Percentiles rank a stretch among this genome's conserved stretches.
Evolutionary conservation across 2,113 vertebrate genomes (phyloP).

Genomic region (Equus quagga): DNA sequence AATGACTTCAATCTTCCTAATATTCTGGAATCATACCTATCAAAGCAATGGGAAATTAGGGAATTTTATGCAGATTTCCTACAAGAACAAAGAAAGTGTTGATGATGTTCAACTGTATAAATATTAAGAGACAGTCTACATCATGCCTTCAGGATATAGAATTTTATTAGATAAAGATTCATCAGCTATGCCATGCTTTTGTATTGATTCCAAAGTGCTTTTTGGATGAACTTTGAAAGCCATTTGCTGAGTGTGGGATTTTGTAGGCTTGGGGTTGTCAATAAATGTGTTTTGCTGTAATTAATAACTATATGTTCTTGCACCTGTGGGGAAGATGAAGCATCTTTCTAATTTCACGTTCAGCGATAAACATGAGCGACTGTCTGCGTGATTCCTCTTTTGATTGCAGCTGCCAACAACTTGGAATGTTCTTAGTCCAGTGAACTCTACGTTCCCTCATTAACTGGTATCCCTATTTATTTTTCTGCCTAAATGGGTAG

Average conservation of each 20-base stretch:
- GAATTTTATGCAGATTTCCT: not conserved
- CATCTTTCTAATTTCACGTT: conserved; percentile 79
- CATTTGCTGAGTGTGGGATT: conserved; percentile 80
- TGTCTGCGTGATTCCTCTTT: conserved; percentile 77
- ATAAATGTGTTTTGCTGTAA: conserved; percentile 82
- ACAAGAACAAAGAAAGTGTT: conserved; percentile 56
- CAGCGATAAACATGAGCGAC: conserved; percentile 80
- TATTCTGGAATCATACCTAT: not conserved
- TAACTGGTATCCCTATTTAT: conserved; percentile 61
- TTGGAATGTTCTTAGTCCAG: conserved; percentile 63
- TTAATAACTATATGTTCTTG: conserved; percentile 82
- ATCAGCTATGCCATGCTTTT: conserved; percentile 62
- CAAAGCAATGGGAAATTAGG: not conserved
- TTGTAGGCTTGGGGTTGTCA: conserved; percentile 75
- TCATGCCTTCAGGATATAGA: conserved; percentile 40
- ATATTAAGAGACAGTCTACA: conserved; percentile 55
- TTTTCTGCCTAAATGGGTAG: conserved; percentile 72
- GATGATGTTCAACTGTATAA: conserved; percentile 39
- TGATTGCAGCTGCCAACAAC: conserved; percentile 80
- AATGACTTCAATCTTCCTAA: not conserved
- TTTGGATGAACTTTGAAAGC: conserved; percentile 79
- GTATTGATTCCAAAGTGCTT: conserved; percentile 82
- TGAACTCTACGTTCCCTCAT: conserved; percentile 72
- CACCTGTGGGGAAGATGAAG: conserved; percentile 81
- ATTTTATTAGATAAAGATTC: conserved; percentile 61